Percentiles rank a stretch among this genome's conserved stretches.
These are phyloP conservation scores for Bryconaethiops microstoma DNA, from an alignment of 2,797 vertebrate species.

Conservation along the genomic window DNA sequence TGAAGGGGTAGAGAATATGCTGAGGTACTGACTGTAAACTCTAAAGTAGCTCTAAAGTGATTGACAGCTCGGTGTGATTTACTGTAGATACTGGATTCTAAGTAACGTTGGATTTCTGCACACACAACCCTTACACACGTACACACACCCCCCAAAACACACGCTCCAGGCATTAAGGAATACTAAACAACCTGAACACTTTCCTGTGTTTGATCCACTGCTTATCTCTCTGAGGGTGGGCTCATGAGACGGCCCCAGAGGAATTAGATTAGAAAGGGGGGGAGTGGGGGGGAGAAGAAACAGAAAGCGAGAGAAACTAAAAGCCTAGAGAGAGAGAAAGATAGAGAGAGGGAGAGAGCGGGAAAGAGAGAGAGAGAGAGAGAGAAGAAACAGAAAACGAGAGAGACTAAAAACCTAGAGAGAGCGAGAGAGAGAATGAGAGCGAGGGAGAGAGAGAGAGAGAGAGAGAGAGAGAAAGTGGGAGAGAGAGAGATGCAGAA, in stretches of 20 bases:
- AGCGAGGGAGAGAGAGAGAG: too few relatives aligned
- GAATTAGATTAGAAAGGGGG: background rate
- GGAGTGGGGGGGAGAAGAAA: background rate
- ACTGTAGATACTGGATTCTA: conserved; percentile 53
- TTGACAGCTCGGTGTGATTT: conserved; percentile 6
- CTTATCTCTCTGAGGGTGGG: conserved; percentile 12
- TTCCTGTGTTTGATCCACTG: conserved; percentile 72
- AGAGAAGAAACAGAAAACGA: too few relatives aligned
- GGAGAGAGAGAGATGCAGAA: too few relatives aligned
- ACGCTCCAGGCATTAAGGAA: conserved; percentile 56
- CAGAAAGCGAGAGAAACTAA: too few relatives aligned
- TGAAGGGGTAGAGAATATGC: background rate
- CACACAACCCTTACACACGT: conserved; percentile 49
- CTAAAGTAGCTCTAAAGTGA: background rate
- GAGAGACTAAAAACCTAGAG: too few relatives aligned
- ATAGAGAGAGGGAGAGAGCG: too few relatives aligned
- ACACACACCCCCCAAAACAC: background rate
- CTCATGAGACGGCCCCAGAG: background rate
- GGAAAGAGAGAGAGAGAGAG: too few relatives aligned
- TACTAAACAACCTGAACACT: conserved; percentile 65
- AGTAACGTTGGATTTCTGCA: conserved; percentile 63
- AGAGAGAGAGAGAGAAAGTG: too few relatives aligned
- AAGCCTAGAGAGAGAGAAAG: too few relatives aligned
- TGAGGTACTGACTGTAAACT: background rate
- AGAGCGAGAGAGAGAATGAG: too few relatives aligned